Evolutionary conservation across 2,113 vertebrate genomes (phyloP).

Genomic region (Myotis yumanensis): DNA sequence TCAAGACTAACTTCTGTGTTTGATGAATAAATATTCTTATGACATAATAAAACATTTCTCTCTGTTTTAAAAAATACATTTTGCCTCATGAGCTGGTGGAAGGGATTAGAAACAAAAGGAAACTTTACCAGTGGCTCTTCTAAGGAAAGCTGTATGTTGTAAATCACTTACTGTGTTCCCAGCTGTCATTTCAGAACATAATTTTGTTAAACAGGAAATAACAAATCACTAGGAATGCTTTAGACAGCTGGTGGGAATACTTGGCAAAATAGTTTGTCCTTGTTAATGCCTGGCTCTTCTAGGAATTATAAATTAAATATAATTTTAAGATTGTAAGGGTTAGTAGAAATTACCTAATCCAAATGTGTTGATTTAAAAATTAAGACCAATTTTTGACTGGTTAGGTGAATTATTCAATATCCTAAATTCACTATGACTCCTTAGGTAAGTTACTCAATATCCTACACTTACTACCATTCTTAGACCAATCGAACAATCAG

Average conservation of each 20-base stretch:
- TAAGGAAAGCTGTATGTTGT: not conserved
- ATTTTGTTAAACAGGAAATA: not conserved
- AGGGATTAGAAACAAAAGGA: not conserved
- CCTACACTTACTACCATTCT: not conserved
- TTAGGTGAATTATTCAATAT: not conserved
- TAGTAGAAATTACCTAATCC: not conserved
- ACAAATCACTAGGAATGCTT: not conserved
- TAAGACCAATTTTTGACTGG: not conserved
- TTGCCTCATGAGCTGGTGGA: not conserved
- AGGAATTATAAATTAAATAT: not conserved
- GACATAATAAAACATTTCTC: not conserved
- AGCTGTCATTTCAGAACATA: not conserved
- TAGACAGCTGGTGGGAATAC: not conserved
- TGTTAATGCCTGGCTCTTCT: not conserved
- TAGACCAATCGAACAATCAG: not conserved
- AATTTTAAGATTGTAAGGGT: not conserved
- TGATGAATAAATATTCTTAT: not conserved
- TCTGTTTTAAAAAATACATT: not conserved
- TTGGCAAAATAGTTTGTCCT: not conserved
- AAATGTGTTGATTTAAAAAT: not conserved
- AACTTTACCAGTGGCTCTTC: not conserved
- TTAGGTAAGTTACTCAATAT: not conserved
- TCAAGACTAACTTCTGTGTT: not conserved
- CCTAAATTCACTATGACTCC: not conserved
- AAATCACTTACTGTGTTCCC: not conserved